These are phyloP conservation scores for Lophius americanus DNA, from an alignment of 2,797 vertebrate genomes.

Conservation along the genomic window DNA sequence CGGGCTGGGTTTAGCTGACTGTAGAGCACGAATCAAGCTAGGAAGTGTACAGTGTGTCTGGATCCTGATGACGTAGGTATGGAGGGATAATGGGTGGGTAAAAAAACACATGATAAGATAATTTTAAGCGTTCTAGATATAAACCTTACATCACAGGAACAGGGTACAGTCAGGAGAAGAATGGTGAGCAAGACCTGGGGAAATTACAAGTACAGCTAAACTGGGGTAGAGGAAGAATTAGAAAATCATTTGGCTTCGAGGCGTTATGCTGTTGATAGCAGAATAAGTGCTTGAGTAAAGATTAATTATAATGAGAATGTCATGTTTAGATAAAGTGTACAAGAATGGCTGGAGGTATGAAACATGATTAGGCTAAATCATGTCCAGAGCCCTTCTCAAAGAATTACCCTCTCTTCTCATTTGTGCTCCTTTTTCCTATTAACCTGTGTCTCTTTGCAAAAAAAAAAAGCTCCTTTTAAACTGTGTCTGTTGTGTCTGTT, in stretches of 20 bases:
- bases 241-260: conserved; percentile 64
- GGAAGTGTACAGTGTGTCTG: not conserved
- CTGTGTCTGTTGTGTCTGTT: conserved; percentile 80
- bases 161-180: not conserved
- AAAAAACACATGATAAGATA: conserved; percentile 1
- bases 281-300: conserved; percentile 63
- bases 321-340: conserved; percentile 65
- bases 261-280: conserved; percentile 66
- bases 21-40: not conserved
- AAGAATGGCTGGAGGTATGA: conserved; percentile 67
- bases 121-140: not conserved
- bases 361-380: conserved; percentile 69
- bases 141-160: not conserved
- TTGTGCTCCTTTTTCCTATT: conserved; percentile 72
- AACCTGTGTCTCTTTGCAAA: conserved; percentile 76
- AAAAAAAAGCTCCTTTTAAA: conserved; percentile 62
- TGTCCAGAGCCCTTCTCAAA: conserved; percentile 57
- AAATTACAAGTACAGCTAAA: conserved; percentile 47
- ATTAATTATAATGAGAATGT: conserved; percentile 66
- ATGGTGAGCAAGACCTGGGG: conserved; percentile 34
- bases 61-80: not conserved
- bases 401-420: conserved; percentile 68
- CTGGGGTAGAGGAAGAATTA: conserved; percentile 57
- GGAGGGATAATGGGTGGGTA: not conserved
- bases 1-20: not conserved